Percentiles rank a stretch among this genome's conserved stretches.
Conservation (phyloP, 2,113 vertebrate genomes). For the Brienomyrus longianalis region DNA sequence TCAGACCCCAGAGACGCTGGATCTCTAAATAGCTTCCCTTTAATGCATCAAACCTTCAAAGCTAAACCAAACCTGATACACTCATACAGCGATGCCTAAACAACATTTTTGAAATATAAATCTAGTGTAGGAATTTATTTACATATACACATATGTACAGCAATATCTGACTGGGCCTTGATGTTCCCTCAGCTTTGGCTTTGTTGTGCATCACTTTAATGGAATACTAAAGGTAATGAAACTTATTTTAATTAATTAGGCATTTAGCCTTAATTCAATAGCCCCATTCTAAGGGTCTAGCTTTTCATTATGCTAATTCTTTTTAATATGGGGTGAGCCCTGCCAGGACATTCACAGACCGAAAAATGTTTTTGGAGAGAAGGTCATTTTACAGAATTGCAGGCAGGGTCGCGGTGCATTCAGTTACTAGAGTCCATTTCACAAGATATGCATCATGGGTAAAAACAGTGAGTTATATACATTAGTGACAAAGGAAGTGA, state of each 20-base stretch:
- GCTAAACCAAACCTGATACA: background rate
- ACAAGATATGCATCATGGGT: background rate
- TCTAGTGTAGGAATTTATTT: background rate
- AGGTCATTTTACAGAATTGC: background rate
- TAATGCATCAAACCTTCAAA: background rate
- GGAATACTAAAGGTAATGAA: background rate
- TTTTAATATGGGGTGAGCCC: background rate
- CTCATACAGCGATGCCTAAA: background rate
- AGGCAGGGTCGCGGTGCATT: background rate
- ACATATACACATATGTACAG: background rate
- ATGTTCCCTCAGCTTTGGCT: no score
- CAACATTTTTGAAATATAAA: background rate
- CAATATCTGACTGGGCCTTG: background rate
- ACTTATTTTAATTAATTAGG: background rate
- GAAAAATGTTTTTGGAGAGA: background rate
- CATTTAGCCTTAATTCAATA: background rate
- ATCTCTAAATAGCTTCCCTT: background rate
- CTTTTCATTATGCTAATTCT: background rate
- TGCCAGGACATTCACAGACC: background rate
- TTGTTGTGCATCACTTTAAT: background rate
- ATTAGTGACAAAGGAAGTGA: background rate
- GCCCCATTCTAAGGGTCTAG: background rate
- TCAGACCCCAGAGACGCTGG: background rate
- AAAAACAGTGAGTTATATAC: background rate
- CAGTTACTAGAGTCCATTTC: background rate